phyloP scores from a whole-genome alignment of 2,797 vertebrate species.

The Hippopotamyrus pictus region DNA sequence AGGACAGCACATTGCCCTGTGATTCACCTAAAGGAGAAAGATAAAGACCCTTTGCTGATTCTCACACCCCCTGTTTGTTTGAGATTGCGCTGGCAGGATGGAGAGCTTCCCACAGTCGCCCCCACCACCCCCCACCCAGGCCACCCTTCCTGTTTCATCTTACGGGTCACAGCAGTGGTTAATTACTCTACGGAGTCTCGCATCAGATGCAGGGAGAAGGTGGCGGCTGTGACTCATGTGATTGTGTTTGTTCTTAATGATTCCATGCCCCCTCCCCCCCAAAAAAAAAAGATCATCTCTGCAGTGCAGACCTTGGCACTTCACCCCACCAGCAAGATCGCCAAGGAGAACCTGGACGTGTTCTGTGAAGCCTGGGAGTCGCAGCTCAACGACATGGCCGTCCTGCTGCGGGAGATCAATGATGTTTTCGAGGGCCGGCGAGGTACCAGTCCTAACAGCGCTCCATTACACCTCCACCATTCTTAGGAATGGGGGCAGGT shows the following conservation, averaged over 20 bases:
- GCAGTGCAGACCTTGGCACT: slow-evolving; percentile 90
- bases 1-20: not conserved
- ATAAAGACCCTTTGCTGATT: not conserved
- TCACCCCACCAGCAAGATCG: slow-evolving; percentile 96
- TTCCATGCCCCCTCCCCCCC: not conserved
- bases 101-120: not conserved
- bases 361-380: slow-evolving; percentile 99
- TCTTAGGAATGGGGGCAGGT: not conserved
- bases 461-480: not conserved
- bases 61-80: slow-evolving; percentile 5
- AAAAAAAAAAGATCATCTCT: slow-evolving; percentile 78
- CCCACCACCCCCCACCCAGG: slow-evolving; percentile 24
- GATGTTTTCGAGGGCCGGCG: slow-evolving; percentile 89
- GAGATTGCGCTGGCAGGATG: slow-evolving; percentile 1
- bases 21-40: not conserved
- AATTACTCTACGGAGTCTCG: slow-evolving; percentile 48
- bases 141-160: slow-evolving; percentile 55
- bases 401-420: slow-evolving; percentile 84
- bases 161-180: slow-evolving; percentile 47
- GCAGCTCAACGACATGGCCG: slow-evolving; percentile 87
- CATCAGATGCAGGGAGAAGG: slow-evolving; percentile 2
- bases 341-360: slow-evolving; percentile 96
- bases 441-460: slow-evolving; percentile 59
- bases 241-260: not conserved
- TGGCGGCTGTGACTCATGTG: not conserved